Evolutionary conservation across 2,113 vertebrate species (phyloP), one percentile per base, ranked within the genome.

Genomic region (Sula dactylatra): DNA sequence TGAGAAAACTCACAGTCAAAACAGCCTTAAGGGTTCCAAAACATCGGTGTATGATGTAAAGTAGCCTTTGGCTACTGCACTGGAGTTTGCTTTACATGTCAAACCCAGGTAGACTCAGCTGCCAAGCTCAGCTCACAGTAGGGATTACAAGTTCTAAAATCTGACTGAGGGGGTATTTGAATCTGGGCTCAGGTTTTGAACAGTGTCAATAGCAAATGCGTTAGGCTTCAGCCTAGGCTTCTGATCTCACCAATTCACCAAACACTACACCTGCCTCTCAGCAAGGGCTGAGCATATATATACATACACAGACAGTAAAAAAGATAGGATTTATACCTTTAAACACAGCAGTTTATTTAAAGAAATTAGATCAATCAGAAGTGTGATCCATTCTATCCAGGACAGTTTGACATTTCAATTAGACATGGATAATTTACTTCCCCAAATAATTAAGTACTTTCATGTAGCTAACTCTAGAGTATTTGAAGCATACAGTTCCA

Each of bases 1-100:
- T 95, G 82, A 76, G 93, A 96, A 96, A 94, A 91, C 72, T 93
- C 93, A 69, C 73, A 93, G 81, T 12, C 69, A 64, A 50, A 91
- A 87, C 31, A 89, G 36, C 50, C n/a, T 52, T 47, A 59, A 67
- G 61, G 17, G 70, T 52, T 61, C 61, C 24, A 36, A 59, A 87
- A 76, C 38, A 76, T 6, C 16, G 2, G 6, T 11, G 7, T 61
- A n/a, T 69, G 47, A 84, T 38, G 62, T 44, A 27, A 90, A 73
- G 59, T n/a, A 70, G 76, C 66, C n/a, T 70, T 67, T 52, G 55
- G 64, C 24, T 71, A 70, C 40, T 18, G n/a, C 47, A 34, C 5
- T 64, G 38, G 40, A 64, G 3, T 11, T 84, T 65, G 27, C 40
- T 87, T 71, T 90, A 55, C 24, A 5, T 40, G 47, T 61, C 73